Conservation (phyloP, 2,888 invertebrate species). For the Drosophila bunnanda region DNA sequence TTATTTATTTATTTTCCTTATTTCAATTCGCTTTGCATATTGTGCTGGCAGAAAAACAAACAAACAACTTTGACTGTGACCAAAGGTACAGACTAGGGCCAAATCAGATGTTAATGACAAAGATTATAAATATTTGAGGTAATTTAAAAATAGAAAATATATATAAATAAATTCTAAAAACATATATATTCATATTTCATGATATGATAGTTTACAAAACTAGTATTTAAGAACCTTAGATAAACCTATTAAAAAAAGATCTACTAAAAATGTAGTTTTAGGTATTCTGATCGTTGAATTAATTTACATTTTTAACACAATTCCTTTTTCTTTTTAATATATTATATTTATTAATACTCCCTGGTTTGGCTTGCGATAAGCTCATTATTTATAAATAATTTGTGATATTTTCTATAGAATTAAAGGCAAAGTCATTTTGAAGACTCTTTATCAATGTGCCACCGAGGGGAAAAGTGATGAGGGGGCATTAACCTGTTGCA, state of each 20-base stretch:
- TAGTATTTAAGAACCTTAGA: not conserved
- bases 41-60: slow-evolving; percentile 35
- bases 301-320: not conserved
- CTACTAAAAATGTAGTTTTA: not conserved
- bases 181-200: not conserved
- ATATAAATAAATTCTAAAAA: no score
- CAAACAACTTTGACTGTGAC: slow-evolving; percentile 49
- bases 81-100: slow-evolving; percentile 2
- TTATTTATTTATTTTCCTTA: not conserved
- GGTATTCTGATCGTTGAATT: not conserved
- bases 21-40: slow-evolving; percentile 23
- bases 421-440: slow-evolving; percentile 14
- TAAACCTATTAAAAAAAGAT: not conserved
- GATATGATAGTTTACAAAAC: not conserved
- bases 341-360: not conserved
- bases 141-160: not conserved
- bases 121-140: slow-evolving; percentile 2
- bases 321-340: not conserved
- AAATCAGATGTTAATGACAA: slow-evolving; percentile 7
- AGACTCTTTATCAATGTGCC: slow-evolving; percentile 1
- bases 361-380: not conserved
- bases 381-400: not conserved
- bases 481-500: slow-evolving; percentile 40
- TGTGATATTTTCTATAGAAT: not conserved
- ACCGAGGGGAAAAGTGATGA: slow-evolving; percentile 2